These are phyloP conservation scores for Eudasyphora cyanicolor DNA, from an alignment of 2,888 invertebrate species.

Conservation along the genomic window DNA sequence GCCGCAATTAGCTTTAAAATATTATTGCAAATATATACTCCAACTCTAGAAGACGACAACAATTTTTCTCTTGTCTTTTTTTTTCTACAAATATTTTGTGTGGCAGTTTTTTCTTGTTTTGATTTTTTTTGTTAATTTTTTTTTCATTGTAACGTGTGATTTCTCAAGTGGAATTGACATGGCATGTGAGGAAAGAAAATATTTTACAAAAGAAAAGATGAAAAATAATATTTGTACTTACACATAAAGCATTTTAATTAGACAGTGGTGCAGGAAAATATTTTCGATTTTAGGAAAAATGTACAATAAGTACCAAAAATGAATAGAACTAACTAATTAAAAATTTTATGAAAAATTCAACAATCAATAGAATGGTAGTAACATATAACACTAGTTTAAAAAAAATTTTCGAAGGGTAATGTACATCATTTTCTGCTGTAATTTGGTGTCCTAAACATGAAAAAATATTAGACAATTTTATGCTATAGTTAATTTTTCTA, in stretches of 20 bases:
- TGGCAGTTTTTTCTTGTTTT: constrained; percentile 19
- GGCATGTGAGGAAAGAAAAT: constrained; percentile 42
- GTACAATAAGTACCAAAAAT: too few relatives aligned
- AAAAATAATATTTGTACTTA: background rate
- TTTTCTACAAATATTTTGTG: background rate
- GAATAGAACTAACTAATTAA: too few relatives aligned
- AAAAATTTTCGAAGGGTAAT: too few relatives aligned
- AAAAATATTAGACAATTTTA: too few relatives aligned
- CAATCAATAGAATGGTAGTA: too few relatives aligned
- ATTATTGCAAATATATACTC: constrained; percentile 50
- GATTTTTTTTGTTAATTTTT: constrained; percentile 28
- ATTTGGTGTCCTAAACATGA: too few relatives aligned
- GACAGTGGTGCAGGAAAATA: background rate
- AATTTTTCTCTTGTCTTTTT: too few relatives aligned
- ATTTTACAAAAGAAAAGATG: background rate
- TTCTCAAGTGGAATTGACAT: constrained; percentile 65
- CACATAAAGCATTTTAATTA: background rate
- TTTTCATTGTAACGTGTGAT: constrained; percentile 44
- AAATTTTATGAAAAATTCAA: too few relatives aligned
- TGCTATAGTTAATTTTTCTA: too few relatives aligned
- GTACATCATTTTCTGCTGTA: too few relatives aligned
- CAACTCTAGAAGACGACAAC: constrained; percentile 35
- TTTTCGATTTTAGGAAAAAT: too few relatives aligned
- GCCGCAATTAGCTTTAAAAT: constrained; percentile 46
- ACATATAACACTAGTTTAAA: too few relatives aligned